Conservation (phyloP, 2,113 vertebrate genomes). For the Entomyzon cyanotis region DNA sequence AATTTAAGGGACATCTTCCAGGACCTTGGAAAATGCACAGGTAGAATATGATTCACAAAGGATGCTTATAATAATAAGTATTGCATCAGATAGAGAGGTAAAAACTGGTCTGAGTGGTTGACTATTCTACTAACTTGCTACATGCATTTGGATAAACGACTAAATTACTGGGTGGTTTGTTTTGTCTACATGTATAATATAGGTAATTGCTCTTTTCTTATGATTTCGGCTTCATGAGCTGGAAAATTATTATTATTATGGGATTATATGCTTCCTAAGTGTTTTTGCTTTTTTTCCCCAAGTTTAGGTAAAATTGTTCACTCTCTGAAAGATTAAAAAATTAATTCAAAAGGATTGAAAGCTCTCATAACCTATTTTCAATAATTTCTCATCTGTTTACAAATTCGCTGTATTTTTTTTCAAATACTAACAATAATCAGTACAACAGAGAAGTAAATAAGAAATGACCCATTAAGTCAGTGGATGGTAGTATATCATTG, state of each 20-base stretch:
- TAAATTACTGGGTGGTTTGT: not conserved
- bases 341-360: not conserved
- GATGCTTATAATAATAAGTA: not conserved
- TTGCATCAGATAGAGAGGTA: not conserved
- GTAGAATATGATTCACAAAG: not conserved
- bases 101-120: not conserved
- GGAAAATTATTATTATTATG: not conserved
- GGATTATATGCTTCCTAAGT: not conserved
- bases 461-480: not conserved
- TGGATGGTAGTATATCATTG: not conserved
- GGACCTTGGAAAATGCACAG: not conserved
- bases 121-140: not conserved
- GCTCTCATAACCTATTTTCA: not conserved
- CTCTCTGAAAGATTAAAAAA: not conserved
- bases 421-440: not conserved
- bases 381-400: not conserved
- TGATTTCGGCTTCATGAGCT: not conserved
- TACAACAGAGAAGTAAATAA: not conserved
- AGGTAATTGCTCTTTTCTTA: not conserved
- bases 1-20: not conserved
- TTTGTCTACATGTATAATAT: not conserved
- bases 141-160: not conserved
- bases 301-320: not conserved
- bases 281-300: not conserved
- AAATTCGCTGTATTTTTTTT: not conserved